Evolutionary conservation across 1,140 invertebrate genomes (phyloP).

Genomic region (Pomacea maculata): DNA sequence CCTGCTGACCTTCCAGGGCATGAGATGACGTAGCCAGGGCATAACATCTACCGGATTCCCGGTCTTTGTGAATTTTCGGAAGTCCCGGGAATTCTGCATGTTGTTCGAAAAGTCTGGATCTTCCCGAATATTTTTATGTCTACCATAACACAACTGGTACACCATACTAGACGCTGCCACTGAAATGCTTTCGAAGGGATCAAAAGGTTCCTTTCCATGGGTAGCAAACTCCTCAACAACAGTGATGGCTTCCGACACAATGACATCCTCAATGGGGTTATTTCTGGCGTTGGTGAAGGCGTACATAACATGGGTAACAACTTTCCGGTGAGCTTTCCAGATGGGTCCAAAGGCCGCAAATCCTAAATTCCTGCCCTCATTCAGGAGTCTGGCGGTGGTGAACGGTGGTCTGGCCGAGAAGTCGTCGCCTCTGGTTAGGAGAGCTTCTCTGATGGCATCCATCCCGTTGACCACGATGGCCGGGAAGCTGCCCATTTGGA

Average conservation of each 20-base stretch:
- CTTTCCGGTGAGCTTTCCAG: slow-evolving; percentile 32
- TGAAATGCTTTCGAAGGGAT: slow-evolving; percentile 23
- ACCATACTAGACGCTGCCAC: slow-evolving; percentile 36
- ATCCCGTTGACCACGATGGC: slow-evolving; percentile 38
- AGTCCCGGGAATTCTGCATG: slow-evolving; percentile 22
- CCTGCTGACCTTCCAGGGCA: slow-evolving; percentile 19
- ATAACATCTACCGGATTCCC: slow-evolving; percentile 34
- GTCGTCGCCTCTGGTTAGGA: slow-evolving; percentile 28
- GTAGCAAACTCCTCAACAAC: slow-evolving; percentile 23
- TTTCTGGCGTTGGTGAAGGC: slow-evolving; percentile 26
- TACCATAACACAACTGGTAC: slow-evolving; percentile 36
- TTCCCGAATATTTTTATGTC: slow-evolving; percentile 24
- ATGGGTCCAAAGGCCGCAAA: slow-evolving; percentile 25
- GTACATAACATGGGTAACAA: slow-evolving; percentile 27
- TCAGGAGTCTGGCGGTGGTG: slow-evolving; percentile 19
- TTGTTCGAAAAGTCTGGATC: slow-evolving; percentile 23
- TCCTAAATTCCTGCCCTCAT: slow-evolving; percentile 19
- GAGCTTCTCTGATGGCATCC: slow-evolving; percentile 30
- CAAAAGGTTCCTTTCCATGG: slow-evolving; percentile 24
- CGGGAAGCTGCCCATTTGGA: slow-evolving; percentile 36
- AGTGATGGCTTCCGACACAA: slow-evolving; percentile 27
- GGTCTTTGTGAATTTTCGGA: slow-evolving; percentile 12
- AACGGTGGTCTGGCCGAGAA: slow-evolving; percentile 38
- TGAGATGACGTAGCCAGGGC: slow-evolving; percentile 30
- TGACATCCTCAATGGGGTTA: slow-evolving; percentile 21